Conservation (phyloP, 2,113 vertebrate genomes). For the Regulus satrapa region DNA sequence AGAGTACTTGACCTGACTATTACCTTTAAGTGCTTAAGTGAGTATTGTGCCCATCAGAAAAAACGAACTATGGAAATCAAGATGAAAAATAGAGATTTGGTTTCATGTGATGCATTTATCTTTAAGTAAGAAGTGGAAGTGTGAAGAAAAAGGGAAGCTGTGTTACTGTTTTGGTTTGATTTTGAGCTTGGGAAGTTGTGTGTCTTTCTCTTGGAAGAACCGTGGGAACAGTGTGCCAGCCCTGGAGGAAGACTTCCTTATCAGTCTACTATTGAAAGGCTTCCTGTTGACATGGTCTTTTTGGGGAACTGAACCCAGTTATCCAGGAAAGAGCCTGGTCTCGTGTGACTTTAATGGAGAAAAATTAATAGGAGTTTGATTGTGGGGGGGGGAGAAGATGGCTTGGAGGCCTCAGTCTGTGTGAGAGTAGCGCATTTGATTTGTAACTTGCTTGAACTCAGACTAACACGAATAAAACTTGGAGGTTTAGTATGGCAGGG, state of each 20-base stretch:
- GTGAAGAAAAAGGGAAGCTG: background rate
- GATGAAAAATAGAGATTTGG: background rate
- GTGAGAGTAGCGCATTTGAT: background rate
- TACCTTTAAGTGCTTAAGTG: background rate
- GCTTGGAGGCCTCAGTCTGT: background rate
- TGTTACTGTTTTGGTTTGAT: background rate
- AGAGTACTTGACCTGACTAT: background rate
- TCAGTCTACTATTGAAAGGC: background rate
- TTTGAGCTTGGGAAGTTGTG: background rate
- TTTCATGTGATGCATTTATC: rapidly evolving
- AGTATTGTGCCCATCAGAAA: background rate
- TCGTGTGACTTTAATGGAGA: background rate
- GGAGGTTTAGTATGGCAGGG: background rate
- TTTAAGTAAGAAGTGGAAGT: background rate
- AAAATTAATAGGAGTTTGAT: background rate
- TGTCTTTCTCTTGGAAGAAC: background rate
- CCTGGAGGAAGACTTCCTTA: slow-evolving; percentile 4
- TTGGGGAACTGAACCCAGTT: background rate
- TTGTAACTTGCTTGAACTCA: background rate
- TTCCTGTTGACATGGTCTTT: background rate
- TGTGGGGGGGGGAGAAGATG: background rate
- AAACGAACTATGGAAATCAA: background rate
- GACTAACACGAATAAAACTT: background rate
- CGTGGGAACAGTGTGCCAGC: background rate
- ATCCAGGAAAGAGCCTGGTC: background rate